Percentiles rank a stretch among this genome's conserved stretches.
Conservation (phyloP, 1,140 invertebrate species). For the Platorchestia sp. region DNA sequence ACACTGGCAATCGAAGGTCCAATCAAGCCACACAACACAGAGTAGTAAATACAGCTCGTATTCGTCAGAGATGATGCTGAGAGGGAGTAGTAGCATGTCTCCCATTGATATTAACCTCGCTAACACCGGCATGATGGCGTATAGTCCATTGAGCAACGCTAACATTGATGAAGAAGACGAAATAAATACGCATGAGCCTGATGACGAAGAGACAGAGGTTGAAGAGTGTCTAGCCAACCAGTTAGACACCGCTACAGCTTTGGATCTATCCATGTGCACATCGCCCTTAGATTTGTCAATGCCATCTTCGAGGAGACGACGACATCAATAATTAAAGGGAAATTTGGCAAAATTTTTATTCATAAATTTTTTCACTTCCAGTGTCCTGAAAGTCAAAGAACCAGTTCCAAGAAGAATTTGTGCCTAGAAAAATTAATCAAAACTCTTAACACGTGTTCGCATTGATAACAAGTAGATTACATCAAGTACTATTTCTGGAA, state of each 20-base stretch:
- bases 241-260: neutral
- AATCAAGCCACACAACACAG: neutral
- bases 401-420: neutral
- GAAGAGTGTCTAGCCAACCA: neutral
- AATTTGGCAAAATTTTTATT: neutral
- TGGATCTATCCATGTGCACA: conserved; percentile 56
- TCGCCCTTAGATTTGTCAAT: conserved; percentile 57
- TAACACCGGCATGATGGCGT: neutral
- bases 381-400: neutral
- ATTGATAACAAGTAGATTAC: no score
- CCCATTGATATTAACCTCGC: conserved; percentile 24
- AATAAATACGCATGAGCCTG: conserved; percentile 70
- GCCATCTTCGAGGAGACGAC: conserved; percentile 52
- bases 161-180: conserved; percentile 27
- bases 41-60: neutral
- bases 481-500: neutral
- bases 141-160: conserved; percentile 66
- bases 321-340: neutral
- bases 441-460: no score
- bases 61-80: conserved; percentile 20
- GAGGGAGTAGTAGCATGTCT: neutral
- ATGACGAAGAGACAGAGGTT: conserved; percentile 15
- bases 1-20: conserved; percentile 59
- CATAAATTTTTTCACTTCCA: neutral
- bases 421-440: neutral